Base-by-base conservation (phyloP, 2,888 invertebrate genomes). In the Lepidochrysops patricia region DNA sequence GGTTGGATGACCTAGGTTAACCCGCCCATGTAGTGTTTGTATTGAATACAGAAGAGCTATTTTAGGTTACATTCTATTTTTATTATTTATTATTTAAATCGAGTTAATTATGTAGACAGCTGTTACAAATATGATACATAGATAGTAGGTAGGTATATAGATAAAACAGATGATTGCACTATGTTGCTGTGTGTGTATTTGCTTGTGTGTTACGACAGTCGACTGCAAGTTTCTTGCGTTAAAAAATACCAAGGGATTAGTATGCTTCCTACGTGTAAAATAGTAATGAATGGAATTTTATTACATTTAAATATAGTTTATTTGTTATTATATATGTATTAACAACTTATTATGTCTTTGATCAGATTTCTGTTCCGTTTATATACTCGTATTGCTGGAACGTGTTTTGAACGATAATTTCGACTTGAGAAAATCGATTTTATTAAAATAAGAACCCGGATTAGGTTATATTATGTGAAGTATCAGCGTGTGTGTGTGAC, bases 1-100 rank as follows among this genome's bases (percentile, higher is more conserved):
- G 62, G 64, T 67, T 73, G 74, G 76, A 80, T 85, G 86, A 86
- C 85, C 87, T 86, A 86, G 84, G 85, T 72, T 84, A 85, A 80
- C 83, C 82, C 81, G 77, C 74, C 73, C 72, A 72, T 72, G 72
- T 70, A 71, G 67, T 68, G 68, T 69, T 65, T 68, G 73, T 73
- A 76, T 84, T 81, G 82, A n/a, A n/a, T 80, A 77, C 76, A 74
- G 71, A 73, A 70, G 67, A 66, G 67, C 67, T 67, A 70, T 68
- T 78, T 76, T 79, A 82, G 83, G 83, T 86, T 84, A 84, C 76
- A 78, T 82, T 74, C 70, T 73, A 71, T 67, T 66, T 75, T 72
- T 67, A 61, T 66, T 66, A 63, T 63, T 72, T 70, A 69, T 68
- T 63, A 68, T 71, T 71, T 71, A 69, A 72, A 65, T 64, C 64